Base-by-base conservation (phyloP, 2,113 vertebrate species). In the Podilymbus podiceps region DNA sequence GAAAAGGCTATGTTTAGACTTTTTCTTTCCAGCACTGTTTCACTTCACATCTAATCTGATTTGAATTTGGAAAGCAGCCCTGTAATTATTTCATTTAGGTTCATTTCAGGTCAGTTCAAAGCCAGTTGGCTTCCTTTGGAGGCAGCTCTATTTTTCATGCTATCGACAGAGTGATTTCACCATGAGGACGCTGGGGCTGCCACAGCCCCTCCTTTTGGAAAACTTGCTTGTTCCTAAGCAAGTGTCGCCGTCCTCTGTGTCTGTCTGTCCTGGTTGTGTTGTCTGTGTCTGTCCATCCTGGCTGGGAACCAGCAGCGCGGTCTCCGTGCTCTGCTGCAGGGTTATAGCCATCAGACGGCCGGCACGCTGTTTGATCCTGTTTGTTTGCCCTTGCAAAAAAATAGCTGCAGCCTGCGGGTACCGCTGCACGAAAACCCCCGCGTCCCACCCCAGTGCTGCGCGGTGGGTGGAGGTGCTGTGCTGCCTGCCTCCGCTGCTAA, bases 31-130 rank as follows among this genome's bases (percentile, higher is more conserved):
- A 95, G 89, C 84, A 20, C 95, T 97, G 97, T 77, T 98, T 97
- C 86, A 66, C 93, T 97, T 98, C 95, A 94, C 46, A 90, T 91
- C 89, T 98, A 97, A 98, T 98, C 97, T 95, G 95, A 98, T 98
- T 98, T 98, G 96, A 92, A 72, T 94, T 96, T 97, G 96, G 97
- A 97, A 97, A 93, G 85, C 73, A 90, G 95, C 96, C 95, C 85
- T 91, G 79, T 85, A 89, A 67, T 98, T 95, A 98, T 98, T 98
- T 97, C 92, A 97, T 98, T 97, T 96, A 76, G 88, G 95, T 97
- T 96, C 95, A 93, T 83, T 71, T 92, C 7, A 40, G 97, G 93
- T 97, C 89, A 96, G 76, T 75, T 85, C 60, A 90, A 60, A 78
- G 67, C 77, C 86, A 81, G 77, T 88, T 82, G 79, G 40, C 90